Evolutionary conservation across 1,140 invertebrate genomes (phyloP).

Genomic region (Maniola jurtina): DNA sequence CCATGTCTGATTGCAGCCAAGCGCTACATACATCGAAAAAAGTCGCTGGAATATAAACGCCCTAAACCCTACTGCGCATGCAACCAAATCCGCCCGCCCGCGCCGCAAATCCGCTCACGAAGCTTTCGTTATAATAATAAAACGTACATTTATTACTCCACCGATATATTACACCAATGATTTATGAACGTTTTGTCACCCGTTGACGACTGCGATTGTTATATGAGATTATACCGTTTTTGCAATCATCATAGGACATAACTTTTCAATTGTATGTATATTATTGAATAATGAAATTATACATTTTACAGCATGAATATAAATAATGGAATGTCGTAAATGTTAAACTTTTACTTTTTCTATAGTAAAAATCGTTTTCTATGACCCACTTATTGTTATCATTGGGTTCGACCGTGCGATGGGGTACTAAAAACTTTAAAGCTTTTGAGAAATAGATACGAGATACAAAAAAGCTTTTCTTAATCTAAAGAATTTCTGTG

Average conservation of each 20-base stretch:
- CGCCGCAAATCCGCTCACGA: constrained; percentile 45
- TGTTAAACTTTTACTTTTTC: constrained; percentile 7
- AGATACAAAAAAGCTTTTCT: not conserved
- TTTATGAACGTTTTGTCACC: constrained; percentile 59
- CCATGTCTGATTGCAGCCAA: too few species aligned
- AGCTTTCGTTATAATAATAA: constrained; percentile 47
- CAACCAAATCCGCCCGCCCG: constrained; percentile 19
- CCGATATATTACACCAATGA: constrained; percentile 61
- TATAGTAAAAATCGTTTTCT: constrained; percentile 1
- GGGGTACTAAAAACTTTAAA: not conserved
- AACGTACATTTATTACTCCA: constrained; percentile 51
- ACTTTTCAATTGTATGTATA: not conserved
- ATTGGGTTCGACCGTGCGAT: not conserved
- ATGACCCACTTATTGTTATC: constrained; percentile 13
- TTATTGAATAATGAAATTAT: constrained; percentile 2
- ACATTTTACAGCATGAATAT: constrained; percentile 1
- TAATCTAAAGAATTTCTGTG: not conserved
- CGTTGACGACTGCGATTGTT: constrained; percentile 23
- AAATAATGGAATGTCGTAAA: constrained; percentile 7
- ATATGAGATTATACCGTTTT: constrained; percentile 24
- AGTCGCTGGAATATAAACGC: constrained; percentile 1
- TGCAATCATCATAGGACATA: constrained; percentile 18
- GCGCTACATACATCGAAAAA: not conserved
- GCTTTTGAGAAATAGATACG: not conserved
- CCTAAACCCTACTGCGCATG: constrained; percentile 32